Percentiles rank a stretch among this genome's conserved stretches.
Evolutionary conservation across 1,140 invertebrate species (phyloP).

Genomic region (Drosophila setifemur): DNA sequence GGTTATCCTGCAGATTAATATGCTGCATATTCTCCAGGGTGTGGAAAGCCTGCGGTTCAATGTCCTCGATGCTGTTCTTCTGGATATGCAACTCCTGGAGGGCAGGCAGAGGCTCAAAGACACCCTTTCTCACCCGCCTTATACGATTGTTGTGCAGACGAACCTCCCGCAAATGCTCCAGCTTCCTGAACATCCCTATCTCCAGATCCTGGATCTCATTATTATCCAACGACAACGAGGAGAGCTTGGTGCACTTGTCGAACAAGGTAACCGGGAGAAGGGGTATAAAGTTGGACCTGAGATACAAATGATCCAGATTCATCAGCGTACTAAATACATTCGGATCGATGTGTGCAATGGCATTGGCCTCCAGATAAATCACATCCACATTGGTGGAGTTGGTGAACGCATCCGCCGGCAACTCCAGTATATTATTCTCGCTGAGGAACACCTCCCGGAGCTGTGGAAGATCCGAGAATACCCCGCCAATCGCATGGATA

Average conservation of each 20-base stretch:
- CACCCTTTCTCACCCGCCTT: constrained; percentile 87
- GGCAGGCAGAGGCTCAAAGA: constrained; percentile 91
- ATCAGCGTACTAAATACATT: constrained; percentile 88
- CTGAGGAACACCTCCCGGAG: constrained; percentile 92
- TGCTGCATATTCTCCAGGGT: constrained; percentile 93
- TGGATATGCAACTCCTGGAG: constrained; percentile 93
- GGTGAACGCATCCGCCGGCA: constrained; percentile 91
- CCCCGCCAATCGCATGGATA: constrained; percentile 90
- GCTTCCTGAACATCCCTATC: constrained; percentile 90
- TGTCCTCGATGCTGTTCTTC: constrained; percentile 91
- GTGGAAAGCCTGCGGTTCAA: constrained; percentile 92
- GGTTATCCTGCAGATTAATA: constrained; percentile 93
- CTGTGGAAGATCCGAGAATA: constrained; percentile 90
- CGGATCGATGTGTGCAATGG: constrained; percentile 89
- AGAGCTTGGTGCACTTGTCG: constrained; percentile 88
- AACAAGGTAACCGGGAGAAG: constrained; percentile 89
- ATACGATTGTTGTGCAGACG: constrained; percentile 93
- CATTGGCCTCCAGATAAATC: constrained; percentile 94
- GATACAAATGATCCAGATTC: constrained; percentile 91
- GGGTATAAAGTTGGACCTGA: constrained; percentile 93
- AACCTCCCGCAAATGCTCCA: constrained; percentile 90
- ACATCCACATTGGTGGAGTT: constrained; percentile 90
- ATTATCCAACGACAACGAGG: constrained; percentile 93
- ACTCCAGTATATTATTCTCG: constrained; percentile 94
- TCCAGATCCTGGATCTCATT: constrained; percentile 93